A percentile compares a stretch with the other conserved stretches of the same genome.
These are phyloP conservation scores for Keiferia lycopersicella DNA, from an alignment of 2,888 invertebrate genomes.

Conservation along the genomic window DNA sequence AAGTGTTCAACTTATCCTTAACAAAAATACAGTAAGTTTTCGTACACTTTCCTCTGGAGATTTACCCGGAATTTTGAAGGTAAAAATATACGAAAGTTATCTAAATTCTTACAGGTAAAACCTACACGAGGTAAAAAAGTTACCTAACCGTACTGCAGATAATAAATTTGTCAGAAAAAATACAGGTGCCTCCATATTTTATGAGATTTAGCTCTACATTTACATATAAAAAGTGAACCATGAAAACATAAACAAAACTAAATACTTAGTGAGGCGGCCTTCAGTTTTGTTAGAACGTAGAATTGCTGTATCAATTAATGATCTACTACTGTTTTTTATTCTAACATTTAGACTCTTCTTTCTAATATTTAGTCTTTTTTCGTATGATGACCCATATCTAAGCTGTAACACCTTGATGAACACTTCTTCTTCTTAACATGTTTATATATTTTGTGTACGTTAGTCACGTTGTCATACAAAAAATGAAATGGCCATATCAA, in stretches of 20 bases:
- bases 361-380: too few species aligned
- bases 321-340: too few species aligned
- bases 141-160: slow-evolving; percentile 1
- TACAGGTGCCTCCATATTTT: background rate
- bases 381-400: too few species aligned
- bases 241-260: background rate
- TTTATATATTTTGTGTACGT: too few species aligned
- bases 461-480: too few species aligned
- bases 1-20: background rate
- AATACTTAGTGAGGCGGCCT: background rate
- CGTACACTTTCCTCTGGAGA: background rate
- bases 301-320: too few species aligned
- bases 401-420: too few species aligned
- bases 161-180: background rate
- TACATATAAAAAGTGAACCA: too few species aligned
- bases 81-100: slow-evolving; percentile 2
- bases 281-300: too few species aligned
- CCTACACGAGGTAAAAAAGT: background rate
- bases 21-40: background rate
- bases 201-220: background rate
- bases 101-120: background rate
- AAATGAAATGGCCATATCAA: too few species aligned
- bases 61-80: background rate
- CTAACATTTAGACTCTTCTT: too few species aligned
- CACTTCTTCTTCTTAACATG: too few species aligned